phyloP scores from a whole-genome alignment of 2,113 vertebrate genomes.

The Zosterops pallidus region DNA sequence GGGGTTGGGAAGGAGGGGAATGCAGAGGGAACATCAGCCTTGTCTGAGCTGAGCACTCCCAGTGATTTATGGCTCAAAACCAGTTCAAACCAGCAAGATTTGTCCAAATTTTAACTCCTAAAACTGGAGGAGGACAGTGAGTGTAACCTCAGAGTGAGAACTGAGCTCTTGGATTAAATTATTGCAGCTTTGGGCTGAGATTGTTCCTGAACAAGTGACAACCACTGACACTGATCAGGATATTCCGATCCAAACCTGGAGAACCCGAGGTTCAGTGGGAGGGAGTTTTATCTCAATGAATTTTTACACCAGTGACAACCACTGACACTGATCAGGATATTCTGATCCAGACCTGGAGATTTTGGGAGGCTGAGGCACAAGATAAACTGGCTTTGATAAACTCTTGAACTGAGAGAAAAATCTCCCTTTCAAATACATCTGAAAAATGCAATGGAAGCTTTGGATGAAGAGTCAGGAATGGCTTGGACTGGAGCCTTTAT shows the following conservation, averaged over 20 bases:
- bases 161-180: not conserved
- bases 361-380: not conserved
- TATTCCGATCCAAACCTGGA: no score
- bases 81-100: not conserved
- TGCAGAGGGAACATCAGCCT: not conserved
- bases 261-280: no score
- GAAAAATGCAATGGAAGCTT: not conserved
- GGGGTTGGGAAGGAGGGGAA: not conserved
- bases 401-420: not conserved
- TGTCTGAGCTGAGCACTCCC: not conserved
- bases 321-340: fast-evolving
- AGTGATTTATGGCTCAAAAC: not conserved
- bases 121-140: not conserved
- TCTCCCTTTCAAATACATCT: not conserved
- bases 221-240: not conserved
- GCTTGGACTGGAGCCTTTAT: not conserved
- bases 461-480: not conserved
- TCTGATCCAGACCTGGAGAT: not conserved
- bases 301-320: not conserved
- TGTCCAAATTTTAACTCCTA: not conserved
- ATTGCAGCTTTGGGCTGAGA: not conserved
- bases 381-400: not conserved
- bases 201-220: not conserved
- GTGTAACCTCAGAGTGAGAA: not conserved
- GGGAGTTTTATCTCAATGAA: no score